Base-by-base conservation (phyloP, 2,113 vertebrate genomes). In the Elaphurus davidianus region DNA sequence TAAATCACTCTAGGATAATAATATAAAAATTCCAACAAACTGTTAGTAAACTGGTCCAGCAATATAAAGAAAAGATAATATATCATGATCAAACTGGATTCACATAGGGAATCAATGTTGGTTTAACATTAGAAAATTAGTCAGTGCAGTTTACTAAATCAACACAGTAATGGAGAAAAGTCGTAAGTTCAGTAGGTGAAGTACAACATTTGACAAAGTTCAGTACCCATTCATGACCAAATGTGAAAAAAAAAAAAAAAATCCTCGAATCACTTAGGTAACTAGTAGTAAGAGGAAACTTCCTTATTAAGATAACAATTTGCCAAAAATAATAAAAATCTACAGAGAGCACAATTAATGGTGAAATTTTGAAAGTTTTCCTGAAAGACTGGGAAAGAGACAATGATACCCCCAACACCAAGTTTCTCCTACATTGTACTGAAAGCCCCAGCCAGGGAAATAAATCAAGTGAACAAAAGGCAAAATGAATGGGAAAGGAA, bases 71-170 rank as follows among this genome's bases (percentile, higher is more conserved):
- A 90, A 96, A 96, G 19, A 91, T 78, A 79, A 74, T 84, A 78
- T 25, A 71, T 91, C 40, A 91, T 23, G 27, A 95, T 36, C 11
- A 50, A 60, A 19, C 55, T 94, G 88, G 60, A 82, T 92, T 95
- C 67, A 33, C 27, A 33, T 76, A 92, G n/a, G n/a, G 90, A 78
- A 92, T 95, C n/a, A 92, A 55, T 8, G n/a, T 78, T 59, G 74
- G 14, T 71, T 95, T 96, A 67, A 57, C 74, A 84, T 84, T 93
- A 43, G 96, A 95, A 95, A 92, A 57, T 83, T 93, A 67, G 15
- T 59, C 50, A 55, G 2, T 93, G 21, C 60, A 93, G 57, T 93
- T 83, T 87, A 83, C 74, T 47, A 92, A 83, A 64, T 92, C 84
- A 92, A 36, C 0, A n/a, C 27, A 93, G 40, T 36, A 57, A 67